These are phyloP conservation scores for Chrysodeixis includens DNA, from an alignment of 2,888 invertebrate species.

Conservation along the genomic window DNA sequence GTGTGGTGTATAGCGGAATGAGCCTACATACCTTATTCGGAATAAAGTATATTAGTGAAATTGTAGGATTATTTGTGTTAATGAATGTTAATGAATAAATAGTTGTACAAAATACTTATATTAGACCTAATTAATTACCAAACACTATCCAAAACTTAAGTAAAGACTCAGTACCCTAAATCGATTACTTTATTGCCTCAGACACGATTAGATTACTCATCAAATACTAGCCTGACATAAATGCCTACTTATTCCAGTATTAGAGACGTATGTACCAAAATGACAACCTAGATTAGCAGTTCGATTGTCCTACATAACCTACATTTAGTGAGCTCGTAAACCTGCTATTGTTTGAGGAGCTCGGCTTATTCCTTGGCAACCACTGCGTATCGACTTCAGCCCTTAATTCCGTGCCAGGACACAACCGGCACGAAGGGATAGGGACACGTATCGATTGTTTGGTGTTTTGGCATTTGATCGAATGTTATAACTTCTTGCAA, in stretches of 20 bases:
- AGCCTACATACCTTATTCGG: no score
- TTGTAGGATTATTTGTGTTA: no score
- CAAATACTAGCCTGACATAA: neutral
- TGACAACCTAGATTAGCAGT: slow-evolving; percentile 6
- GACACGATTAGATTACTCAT: neutral
- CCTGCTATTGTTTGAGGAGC: slow-evolving; percentile 24
- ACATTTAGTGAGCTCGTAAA: slow-evolving; percentile 7
- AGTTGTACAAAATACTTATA: no score
- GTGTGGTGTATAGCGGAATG: no score
- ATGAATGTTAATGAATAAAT: no score
- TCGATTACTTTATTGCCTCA: no score
- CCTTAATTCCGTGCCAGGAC: slow-evolving; percentile 33
- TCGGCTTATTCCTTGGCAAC: slow-evolving; percentile 36
- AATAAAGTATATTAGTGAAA: no score
- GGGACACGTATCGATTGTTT: neutral
- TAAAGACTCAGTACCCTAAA: no score
- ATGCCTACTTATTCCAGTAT: slow-evolving; percentile 1
- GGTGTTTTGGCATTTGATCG: neutral
- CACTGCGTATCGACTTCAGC: slow-evolving; percentile 34
- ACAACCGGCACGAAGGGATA: slow-evolving; percentile 33
- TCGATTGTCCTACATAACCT: slow-evolving; percentile 23
- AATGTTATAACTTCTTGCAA: no score
- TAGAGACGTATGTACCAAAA: neutral
- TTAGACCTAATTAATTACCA: no score
- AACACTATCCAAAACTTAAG: no score